Evolutionary conservation across 1,140 invertebrate genomes (phyloP).

Genomic region (Heliconius himera): DNA sequence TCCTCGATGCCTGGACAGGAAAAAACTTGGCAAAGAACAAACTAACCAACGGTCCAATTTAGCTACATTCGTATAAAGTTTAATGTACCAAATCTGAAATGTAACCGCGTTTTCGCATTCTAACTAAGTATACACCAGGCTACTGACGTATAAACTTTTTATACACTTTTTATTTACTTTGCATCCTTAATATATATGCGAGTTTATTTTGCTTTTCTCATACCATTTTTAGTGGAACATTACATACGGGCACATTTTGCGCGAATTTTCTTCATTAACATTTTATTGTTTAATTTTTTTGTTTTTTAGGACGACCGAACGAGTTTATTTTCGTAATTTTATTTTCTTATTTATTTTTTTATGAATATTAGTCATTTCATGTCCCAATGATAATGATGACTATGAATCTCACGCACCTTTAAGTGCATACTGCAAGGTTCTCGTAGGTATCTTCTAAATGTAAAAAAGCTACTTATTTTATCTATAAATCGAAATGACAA

Average conservation of each 20-base stretch:
- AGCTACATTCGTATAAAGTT: constrained; percentile 76
- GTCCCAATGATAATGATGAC: not conserved
- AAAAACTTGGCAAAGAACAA: constrained; percentile 79
- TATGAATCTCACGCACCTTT: not conserved
- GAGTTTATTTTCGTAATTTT: not conserved
- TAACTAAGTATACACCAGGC: constrained; percentile 54
- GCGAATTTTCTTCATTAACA: constrained; percentile 20
- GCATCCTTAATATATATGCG: constrained; percentile 36
- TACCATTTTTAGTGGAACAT: constrained; percentile 28
- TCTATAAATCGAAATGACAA: not conserved
- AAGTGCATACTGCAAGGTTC: not conserved
- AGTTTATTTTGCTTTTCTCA: constrained; percentile 38
- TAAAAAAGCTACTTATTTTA: not conserved
- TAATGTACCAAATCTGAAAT: constrained; percentile 77
- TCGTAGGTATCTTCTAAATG: not conserved
- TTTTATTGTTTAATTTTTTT: constrained; percentile 12
- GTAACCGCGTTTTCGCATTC: constrained; percentile 64
- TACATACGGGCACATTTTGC: constrained; percentile 19
- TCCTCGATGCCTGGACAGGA: constrained; percentile 66
- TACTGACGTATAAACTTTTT: constrained; percentile 47
- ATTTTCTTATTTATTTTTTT: not conserved
- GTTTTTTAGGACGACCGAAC: not conserved
- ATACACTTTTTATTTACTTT: constrained; percentile 44
- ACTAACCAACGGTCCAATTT: constrained; percentile 76
- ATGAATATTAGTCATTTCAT: not conserved